Evolutionary conservation across 2,888 invertebrate species (phyloP).

Genomic region (Patella ulyssiponensis): DNA sequence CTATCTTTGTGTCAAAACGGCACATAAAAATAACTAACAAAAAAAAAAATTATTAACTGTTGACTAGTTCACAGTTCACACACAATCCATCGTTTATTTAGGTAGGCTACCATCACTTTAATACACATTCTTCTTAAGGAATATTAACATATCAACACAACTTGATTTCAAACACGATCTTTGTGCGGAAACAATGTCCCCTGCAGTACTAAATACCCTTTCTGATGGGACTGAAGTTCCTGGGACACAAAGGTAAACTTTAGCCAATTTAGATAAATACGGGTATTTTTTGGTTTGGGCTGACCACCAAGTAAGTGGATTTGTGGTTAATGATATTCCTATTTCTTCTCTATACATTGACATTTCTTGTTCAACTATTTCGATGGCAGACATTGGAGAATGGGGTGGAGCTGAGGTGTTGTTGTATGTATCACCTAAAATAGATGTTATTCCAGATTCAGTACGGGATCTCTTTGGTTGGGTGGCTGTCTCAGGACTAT

Average conservation of each 20-base stretch:
- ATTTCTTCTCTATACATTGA: conserved; percentile 1
- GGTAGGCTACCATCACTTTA: too few relatives aligned
- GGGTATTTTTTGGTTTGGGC: not conserved
- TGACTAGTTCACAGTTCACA: too few relatives aligned
- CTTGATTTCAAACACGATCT: not conserved
- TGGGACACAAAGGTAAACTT: not conserved
- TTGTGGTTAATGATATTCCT: not conserved
- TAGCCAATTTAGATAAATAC: not conserved
- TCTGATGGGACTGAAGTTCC: conserved; percentile 11
- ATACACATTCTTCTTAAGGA: not conserved
- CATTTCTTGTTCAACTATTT: conserved; percentile 2
- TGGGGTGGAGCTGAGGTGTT: too few relatives aligned
- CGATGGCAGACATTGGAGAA: not conserved
- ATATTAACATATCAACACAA: not conserved
- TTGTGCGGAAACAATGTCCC: conserved; percentile 16
- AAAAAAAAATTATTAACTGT: too few relatives aligned
- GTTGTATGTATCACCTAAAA: too few relatives aligned
- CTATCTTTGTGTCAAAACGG: too few relatives aligned
- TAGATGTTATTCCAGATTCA: too few relatives aligned
- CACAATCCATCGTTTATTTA: too few relatives aligned
- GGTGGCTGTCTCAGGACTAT: too few relatives aligned
- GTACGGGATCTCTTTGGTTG: too few relatives aligned
- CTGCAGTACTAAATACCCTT: conserved; percentile 3
- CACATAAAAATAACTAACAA: too few relatives aligned
- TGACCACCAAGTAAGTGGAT: conserved; percentile 11